phyloP scores from a whole-genome alignment of 1,140 invertebrate genomes.

The Patella vulgata region DNA sequence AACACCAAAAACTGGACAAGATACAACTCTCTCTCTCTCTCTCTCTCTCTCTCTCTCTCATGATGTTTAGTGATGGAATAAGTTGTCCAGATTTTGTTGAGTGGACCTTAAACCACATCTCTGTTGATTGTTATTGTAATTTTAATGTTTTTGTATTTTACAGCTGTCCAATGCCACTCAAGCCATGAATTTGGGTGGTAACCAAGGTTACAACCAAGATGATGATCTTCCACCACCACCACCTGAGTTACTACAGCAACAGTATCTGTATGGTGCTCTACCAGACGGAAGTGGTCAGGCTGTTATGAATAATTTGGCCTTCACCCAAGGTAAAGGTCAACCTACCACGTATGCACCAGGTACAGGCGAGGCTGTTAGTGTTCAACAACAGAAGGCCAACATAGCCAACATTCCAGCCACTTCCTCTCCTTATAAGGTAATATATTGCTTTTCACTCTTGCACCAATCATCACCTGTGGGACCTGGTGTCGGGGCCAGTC shows the following conservation, averaged over 20 bases:
- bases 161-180: constrained; percentile 45
- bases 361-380: constrained; percentile 38
- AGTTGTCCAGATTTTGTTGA: too few relatives aligned
- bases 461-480: too few relatives aligned
- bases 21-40: too few relatives aligned
- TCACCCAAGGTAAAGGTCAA: constrained; percentile 32
- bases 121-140: too few relatives aligned
- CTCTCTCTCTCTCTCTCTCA: too few relatives aligned
- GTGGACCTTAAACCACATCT: too few relatives aligned
- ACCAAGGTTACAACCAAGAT: constrained; percentile 22
- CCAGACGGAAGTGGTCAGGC: constrained; percentile 54
- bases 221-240: constrained; percentile 50
- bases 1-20: too few relatives aligned
- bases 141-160: constrained; percentile 28
- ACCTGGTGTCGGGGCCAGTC: too few relatives aligned
- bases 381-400: constrained; percentile 44
- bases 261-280: constrained; percentile 57
- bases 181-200: constrained; percentile 43
- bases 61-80: too few relatives aligned
- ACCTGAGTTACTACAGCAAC: constrained; percentile 56
- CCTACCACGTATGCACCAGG: constrained; percentile 44
- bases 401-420: constrained; percentile 37
- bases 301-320: constrained; percentile 37
- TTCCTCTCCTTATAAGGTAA: neutral
- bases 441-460: too few relatives aligned